A percentile compares a stretch with the other conserved stretches of the same genome.
These are phyloP conservation scores for Pimephales promelas DNA, from an alignment of 2,113 vertebrate genomes.

Conservation along the genomic window DNA sequence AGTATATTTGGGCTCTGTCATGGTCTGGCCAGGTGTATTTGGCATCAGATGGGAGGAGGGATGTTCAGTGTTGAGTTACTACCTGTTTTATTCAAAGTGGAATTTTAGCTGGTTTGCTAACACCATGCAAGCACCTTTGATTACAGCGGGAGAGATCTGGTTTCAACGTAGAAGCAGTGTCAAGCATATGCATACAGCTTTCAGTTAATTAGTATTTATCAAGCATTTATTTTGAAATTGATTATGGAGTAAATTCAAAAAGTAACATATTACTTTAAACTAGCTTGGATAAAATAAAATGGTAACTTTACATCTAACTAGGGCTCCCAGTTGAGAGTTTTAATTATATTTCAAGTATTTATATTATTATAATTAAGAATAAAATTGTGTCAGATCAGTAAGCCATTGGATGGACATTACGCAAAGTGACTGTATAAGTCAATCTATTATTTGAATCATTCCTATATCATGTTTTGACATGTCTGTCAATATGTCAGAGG, in stretches of 20 bases:
- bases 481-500: neutral
- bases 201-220: neutral
- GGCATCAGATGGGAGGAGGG: neutral
- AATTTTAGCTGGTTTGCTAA: neutral
- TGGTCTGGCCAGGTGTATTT: neutral
- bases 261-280: neutral
- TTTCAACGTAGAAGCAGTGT: no score
- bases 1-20: neutral
- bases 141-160: neutral
- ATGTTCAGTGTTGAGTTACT: neutral
- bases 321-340: no score
- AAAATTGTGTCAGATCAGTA: neutral
- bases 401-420: neutral
- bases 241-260: neutral
- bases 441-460: neutral
- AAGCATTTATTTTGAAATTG: neutral
- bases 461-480: neutral
- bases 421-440: neutral
- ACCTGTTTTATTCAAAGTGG: no score
- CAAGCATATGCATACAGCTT: no score
- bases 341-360: neutral
- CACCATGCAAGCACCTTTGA: neutral
- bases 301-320: neutral
- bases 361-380: neutral
- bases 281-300: neutral